phyloP scores from a whole-genome alignment of 2,888 invertebrate genomes.

The Augiades crinisus region DNA sequence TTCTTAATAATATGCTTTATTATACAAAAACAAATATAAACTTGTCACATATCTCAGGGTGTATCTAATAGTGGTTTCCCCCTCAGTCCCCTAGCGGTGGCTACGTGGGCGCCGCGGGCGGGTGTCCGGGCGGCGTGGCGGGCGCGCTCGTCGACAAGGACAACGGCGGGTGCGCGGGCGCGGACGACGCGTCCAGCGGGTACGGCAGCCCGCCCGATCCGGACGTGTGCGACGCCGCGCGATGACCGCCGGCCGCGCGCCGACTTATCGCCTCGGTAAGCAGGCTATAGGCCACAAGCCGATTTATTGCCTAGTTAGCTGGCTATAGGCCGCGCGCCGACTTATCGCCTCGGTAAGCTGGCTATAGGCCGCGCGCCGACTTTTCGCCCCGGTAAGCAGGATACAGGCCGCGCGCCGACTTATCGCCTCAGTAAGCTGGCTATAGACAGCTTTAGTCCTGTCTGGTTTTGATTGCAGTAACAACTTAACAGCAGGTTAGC shows the following conservation, averaged over 20 bases:
- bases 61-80: background rate
- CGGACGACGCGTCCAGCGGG: slow-evolving; percentile 89
- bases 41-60: background rate
- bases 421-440: slow-evolving; percentile 66
- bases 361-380: too few relatives aligned
- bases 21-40: too few relatives aligned
- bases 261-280: slow-evolving; percentile 73
- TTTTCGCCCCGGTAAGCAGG: too few relatives aligned
- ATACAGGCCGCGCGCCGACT: slow-evolving; percentile 72
- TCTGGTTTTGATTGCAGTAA: too few relatives aligned
- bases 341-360: slow-evolving; percentile 68
- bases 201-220: slow-evolving; percentile 89
- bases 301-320: too few relatives aligned
- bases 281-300: too few relatives aligned
- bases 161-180: slow-evolving; percentile 68
- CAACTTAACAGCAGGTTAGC: too few relatives aligned
- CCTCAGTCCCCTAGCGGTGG: slow-evolving; percentile 69
- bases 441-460: too few relatives aligned
- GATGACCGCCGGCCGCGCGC: slow-evolving; percentile 75
- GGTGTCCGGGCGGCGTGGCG: slow-evolving; percentile 52
- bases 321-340: slow-evolving; percentile 74
- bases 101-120: slow-evolving; percentile 55
- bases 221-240: slow-evolving; percentile 80
- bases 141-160: slow-evolving; percentile 63
- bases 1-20: too few relatives aligned